Evolutionary conservation across 1,140 invertebrate species (phyloP).

Genomic region (Gryllus bimaculatus): DNA sequence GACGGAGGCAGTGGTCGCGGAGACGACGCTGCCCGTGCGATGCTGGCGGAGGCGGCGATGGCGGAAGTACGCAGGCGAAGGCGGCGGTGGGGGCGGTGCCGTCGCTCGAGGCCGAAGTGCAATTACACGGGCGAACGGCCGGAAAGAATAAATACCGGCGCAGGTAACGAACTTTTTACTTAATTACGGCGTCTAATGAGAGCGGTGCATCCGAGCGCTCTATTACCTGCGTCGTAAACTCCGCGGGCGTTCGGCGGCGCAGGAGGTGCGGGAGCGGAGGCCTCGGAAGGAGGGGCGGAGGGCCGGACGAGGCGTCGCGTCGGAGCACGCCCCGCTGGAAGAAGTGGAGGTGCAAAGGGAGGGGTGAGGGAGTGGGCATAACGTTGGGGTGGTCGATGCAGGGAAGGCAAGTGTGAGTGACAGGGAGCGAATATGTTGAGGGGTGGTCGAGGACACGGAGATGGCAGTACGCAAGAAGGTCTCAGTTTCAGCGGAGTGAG

Average conservation of each 20-base stretch:
- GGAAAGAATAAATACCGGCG: background rate
- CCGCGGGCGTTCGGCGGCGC: background rate
- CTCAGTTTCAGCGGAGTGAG: too few relatives aligned
- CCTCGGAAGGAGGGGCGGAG: background rate
- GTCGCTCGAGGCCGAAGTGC: background rate
- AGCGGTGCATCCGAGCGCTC: background rate
- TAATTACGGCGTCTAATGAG: constrained; percentile 4
- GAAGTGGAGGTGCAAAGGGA: too few relatives aligned
- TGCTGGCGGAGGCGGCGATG: background rate
- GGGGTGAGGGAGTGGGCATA: too few relatives aligned
- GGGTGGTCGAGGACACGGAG: too few relatives aligned
- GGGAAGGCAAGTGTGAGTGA: too few relatives aligned
- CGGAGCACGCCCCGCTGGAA: too few relatives aligned
- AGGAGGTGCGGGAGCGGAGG: background rate
- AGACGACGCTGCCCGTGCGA: too few relatives aligned
- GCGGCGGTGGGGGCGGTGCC: background rate
- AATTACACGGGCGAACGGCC: background rate
- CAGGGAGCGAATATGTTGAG: too few relatives aligned
- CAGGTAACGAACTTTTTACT: constrained; percentile 2
- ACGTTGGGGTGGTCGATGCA: too few relatives aligned
- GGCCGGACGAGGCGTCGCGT: too few relatives aligned
- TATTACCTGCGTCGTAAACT: constrained; percentile 1
- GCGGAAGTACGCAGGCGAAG: background rate
- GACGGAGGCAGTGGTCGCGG: too few relatives aligned
- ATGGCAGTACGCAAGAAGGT: too few relatives aligned